phyloP scores from a whole-genome alignment of 2,113 vertebrate genomes.

The Meleagris gallopavo region DNA sequence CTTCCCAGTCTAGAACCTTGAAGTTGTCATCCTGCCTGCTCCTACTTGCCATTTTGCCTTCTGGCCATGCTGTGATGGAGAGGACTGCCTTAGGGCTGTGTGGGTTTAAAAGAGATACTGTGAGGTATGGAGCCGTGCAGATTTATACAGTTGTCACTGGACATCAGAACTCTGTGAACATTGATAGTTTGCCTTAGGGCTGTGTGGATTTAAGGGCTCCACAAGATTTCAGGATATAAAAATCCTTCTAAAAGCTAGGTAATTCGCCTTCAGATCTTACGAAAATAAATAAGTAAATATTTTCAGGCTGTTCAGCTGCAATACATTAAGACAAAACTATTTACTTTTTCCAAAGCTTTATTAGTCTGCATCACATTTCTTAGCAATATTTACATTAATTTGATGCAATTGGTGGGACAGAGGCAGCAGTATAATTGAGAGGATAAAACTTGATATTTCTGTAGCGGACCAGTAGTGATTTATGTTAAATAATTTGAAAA shows the following conservation, averaged over 20 bases:
- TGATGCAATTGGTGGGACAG: background rate
- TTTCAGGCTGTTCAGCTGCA: background rate
- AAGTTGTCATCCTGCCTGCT: background rate
- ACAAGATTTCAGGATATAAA: slow-evolving; percentile 28
- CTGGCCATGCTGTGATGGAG: slow-evolving; percentile 6
- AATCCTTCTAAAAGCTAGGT: slow-evolving; percentile 1
- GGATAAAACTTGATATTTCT: background rate
- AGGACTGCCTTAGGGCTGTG: background rate
- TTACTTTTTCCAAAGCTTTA: background rate
- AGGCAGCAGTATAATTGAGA: background rate
- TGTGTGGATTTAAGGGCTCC: background rate
- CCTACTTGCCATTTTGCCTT: background rate
- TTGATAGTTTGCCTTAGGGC: background rate
- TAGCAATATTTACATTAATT: background rate
- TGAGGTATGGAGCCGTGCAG: background rate
- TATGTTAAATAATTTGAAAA: background rate
- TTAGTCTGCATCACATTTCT: background rate
- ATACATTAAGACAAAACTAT: background rate
- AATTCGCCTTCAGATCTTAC: background rate
- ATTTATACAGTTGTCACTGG: background rate
- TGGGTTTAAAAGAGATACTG: background rate
- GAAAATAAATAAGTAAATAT: background rate
- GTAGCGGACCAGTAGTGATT: background rate
- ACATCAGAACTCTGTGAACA: slow-evolving; percentile 2
- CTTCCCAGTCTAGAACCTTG: background rate